phyloP scores from a whole-genome alignment of 1,140 invertebrate species.

The Lysiphlebus fabarum region DNA sequence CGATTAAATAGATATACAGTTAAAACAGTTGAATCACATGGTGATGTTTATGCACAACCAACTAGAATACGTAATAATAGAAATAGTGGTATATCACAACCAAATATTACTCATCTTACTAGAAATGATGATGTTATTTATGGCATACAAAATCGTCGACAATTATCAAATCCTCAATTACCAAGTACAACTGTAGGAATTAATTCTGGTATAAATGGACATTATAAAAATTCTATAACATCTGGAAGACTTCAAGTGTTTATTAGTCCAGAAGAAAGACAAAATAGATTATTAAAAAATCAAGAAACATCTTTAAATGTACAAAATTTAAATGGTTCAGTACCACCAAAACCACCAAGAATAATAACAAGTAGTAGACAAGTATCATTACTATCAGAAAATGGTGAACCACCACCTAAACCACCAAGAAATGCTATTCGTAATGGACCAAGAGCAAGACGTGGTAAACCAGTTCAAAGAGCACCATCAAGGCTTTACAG shows the following conservation, averaged over 20 bases:
- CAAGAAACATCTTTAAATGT: conserved; percentile 41
- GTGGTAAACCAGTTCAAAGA: conserved; percentile 66
- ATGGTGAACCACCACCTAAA: conserved; percentile 38
- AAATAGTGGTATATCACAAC: conserved; percentile 30
- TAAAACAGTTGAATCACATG: conserved; percentile 20
- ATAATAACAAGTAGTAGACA: conserved; percentile 45
- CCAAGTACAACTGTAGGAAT: conserved; percentile 28
- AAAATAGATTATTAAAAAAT: conserved; percentile 35
- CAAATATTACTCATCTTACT: conserved; percentile 28
- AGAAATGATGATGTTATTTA: conserved; percentile 14
- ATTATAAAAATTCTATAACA: conserved; percentile 18
- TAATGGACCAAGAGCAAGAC: conserved; percentile 48
- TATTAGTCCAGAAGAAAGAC: conserved; percentile 25
- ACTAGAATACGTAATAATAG: conserved; percentile 16
- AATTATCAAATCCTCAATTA: conserved; percentile 47
- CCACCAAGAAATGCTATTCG: conserved; percentile 42
- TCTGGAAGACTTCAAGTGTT: conserved; percentile 27
- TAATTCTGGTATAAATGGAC: conserved; percentile 14
- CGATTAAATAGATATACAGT: conserved; percentile 38
- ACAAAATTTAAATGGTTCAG: conserved; percentile 36
- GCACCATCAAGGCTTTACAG: conserved; percentile 69
- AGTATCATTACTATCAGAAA: conserved; percentile 26
- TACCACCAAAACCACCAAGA: conserved; percentile 45
- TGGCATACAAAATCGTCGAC: conserved; percentile 27
- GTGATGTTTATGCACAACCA: conserved; percentile 32